Base-by-base conservation (phyloP, 2,888 invertebrate genomes). In the Chrysomela aeneicollis region DNA sequence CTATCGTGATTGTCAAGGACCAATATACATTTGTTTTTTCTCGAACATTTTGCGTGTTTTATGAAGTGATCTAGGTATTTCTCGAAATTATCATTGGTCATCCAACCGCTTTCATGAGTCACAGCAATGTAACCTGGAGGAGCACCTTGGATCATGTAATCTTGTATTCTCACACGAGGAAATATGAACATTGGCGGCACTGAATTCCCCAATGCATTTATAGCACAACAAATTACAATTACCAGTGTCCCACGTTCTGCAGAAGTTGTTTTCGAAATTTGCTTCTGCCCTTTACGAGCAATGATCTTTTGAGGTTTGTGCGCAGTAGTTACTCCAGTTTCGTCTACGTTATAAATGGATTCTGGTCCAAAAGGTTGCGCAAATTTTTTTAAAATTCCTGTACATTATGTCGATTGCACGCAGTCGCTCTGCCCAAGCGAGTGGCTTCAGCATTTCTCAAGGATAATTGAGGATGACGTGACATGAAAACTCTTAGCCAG, bases 61-160 rank as follows among this genome's bases (percentile, higher is more conserved):
- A 57, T 46, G 57, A 57, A 58, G 59, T 59, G 30, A 42, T 59
- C 50, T 59, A 59, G 50, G 50, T 49, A 59, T 49, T 59, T 59
- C 59, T 32, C 50, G 21, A 59, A 50, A 59, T 59, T 59, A 59
- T 59, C 50, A 59, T 35, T 18, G 32, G 59, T 59, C 59, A 50
- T 59, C 49, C 59, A 47, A 57, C 57, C 57, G 57, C 46, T 47
- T 19, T 57, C 46, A 57, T 46, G 57, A 18, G 46, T 57, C 26
- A 60, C 67, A 63, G 62, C 62, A 62, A 53, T 59, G 64, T 64
- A 68, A 32, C 64, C 68, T 64, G 68, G 61, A 60, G 71, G 62
- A 61, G 64, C 60, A 59, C 67, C 63, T 57, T 61, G 57, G 52
- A 42, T 64, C 67, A 67, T 62, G 66, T 69, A 67, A 51, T 67